A percentile compares a stretch with the other conserved stretches of the same genome.
phyloP scores from a whole-genome alignment of 2,888 invertebrate species.

The Euproctis similis region DNA sequence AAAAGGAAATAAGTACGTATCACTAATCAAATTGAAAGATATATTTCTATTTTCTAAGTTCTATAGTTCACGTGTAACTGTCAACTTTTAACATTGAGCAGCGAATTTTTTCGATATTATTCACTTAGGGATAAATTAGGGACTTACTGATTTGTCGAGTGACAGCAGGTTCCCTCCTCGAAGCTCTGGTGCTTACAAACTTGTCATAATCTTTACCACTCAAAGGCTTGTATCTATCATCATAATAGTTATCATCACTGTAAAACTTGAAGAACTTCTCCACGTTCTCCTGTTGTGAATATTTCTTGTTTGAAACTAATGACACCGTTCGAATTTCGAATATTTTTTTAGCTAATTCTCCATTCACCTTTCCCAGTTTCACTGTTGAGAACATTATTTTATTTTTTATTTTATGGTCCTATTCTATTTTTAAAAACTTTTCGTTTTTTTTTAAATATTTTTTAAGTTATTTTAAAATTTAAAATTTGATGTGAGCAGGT shows the following conservation, averaged over 20 bases:
- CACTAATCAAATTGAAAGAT: too few relatives aligned
- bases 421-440: not conserved
- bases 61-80: too few relatives aligned
- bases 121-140: too few relatives aligned
- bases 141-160: slow-evolving; percentile 65
- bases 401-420: too few relatives aligned
- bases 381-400: slow-evolving; percentile 25
- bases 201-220: slow-evolving; percentile 47
- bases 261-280: slow-evolving; percentile 54
- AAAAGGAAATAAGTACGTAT: too few relatives aligned
- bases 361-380: slow-evolving; percentile 25
- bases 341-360: slow-evolving; percentile 25
- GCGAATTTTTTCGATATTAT: too few relatives aligned
- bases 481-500: not conserved
- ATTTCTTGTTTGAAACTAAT: slow-evolving; percentile 19
- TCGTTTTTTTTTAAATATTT: not conserved
- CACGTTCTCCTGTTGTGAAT: slow-evolving; percentile 28
- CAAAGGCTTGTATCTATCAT: slow-evolving; percentile 37
- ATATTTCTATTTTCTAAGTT: too few relatives aligned
- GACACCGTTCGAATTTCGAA: slow-evolving; percentile 29
- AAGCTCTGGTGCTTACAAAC: slow-evolving; percentile 47
- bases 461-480: not conserved
- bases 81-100: too few relatives aligned
- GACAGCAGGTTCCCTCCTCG: slow-evolving; percentile 49
- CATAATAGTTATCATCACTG: slow-evolving; percentile 30